Evolutionary conservation across 2,888 invertebrate species (phyloP).

Genomic region (Dromius quadrimaculatus): DNA sequence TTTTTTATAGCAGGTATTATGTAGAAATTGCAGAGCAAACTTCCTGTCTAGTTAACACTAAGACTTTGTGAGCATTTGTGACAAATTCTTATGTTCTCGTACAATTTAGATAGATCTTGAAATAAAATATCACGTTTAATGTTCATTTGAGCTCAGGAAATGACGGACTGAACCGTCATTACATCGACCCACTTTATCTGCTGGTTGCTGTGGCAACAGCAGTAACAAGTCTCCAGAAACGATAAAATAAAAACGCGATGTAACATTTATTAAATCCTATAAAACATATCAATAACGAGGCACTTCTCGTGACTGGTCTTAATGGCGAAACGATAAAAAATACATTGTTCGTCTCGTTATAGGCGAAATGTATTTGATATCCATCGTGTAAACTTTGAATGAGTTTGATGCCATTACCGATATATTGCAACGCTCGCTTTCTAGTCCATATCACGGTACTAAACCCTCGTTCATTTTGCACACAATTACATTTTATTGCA

Average conservation of each 20-base stretch:
- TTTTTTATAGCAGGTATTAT: too few relatives aligned
- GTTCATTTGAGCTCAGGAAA: slow-evolving; percentile 22
- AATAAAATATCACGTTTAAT: slow-evolving; percentile 21
- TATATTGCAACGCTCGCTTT: slow-evolving; percentile 42
- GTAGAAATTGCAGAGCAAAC: too few relatives aligned
- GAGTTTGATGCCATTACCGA: slow-evolving; percentile 12
- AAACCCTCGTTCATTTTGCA: slow-evolving; percentile 50
- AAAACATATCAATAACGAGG: slow-evolving; percentile 46
- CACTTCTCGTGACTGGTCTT: slow-evolving; percentile 37
- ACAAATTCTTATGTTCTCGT: background rate
- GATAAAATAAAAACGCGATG: slow-evolving; percentile 29
- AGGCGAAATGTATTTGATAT: slow-evolving; percentile 45
- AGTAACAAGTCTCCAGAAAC: slow-evolving; percentile 25
- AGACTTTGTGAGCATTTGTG: slow-evolving; percentile 14
- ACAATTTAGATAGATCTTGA: slow-evolving; percentile 20
- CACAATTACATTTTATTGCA: slow-evolving; percentile 50
- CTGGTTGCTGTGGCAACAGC: background rate
- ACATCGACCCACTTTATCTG: slow-evolving; percentile 35
- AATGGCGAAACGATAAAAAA: slow-evolving; percentile 44
- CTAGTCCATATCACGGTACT: slow-evolving; percentile 46
- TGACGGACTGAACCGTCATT: slow-evolving; percentile 22
- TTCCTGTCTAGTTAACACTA: too few relatives aligned
- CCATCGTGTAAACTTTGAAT: slow-evolving; percentile 13
- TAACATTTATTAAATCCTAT: slow-evolving; percentile 47
- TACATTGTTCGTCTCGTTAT: slow-evolving; percentile 49